Evolutionary conservation across 2,797 vertebrate species (phyloP).

Genomic region (Pangasius larnaudii): DNA sequence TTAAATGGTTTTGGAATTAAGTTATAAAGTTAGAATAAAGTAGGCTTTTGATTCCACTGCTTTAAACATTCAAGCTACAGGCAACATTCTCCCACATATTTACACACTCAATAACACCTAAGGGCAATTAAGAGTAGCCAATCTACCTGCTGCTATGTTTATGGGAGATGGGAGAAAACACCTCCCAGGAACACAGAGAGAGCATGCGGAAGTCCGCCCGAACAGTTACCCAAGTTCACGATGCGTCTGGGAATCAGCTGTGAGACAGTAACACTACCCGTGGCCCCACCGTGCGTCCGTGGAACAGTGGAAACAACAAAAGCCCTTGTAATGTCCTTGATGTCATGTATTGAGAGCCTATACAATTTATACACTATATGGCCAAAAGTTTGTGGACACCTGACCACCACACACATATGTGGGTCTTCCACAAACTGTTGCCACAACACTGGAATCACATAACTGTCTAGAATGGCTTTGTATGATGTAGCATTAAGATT

Average conservation of each 20-base stretch:
- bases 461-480: not conserved
- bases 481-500: not conserved
- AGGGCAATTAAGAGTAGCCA: not conserved
- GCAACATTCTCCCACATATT: not conserved
- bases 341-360: not conserved
- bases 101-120: not conserved
- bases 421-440: not conserved
- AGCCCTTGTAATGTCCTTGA: not conserved
- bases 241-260: not conserved
- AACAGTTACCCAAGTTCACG: not conserved
- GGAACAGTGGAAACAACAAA: not conserved
- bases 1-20: not conserved
- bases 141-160: not conserved
- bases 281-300: not conserved
- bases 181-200: not conserved
- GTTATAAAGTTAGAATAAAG: not conserved
- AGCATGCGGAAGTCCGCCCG: not conserved
- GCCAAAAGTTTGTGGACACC: not conserved
- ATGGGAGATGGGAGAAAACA: not conserved
- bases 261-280: not conserved
- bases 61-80: not conserved
- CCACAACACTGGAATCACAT: not conserved
- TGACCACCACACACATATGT: not conserved
- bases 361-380: not conserved
- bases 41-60: not conserved